Percentiles rank a stretch among this genome's conserved stretches.
These are phyloP conservation scores for Conistra vaccinii DNA, from an alignment of 2,888 invertebrate species.

Conservation along the genomic window DNA sequence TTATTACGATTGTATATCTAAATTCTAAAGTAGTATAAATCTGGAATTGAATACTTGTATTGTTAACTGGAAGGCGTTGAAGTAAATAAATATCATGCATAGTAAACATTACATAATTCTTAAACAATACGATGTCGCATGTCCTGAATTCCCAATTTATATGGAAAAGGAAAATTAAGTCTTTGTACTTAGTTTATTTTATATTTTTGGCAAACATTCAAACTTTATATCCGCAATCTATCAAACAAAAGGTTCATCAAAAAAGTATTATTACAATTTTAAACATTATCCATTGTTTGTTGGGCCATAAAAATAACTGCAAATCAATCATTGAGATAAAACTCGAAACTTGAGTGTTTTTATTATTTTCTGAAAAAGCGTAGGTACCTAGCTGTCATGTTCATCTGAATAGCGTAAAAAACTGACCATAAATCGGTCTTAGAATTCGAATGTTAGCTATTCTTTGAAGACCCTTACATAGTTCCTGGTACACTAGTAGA, in stretches of 20 bases:
- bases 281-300: constrained; percentile 30
- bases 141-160: constrained; percentile 1
- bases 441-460: not conserved
- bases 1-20: constrained; percentile 49
- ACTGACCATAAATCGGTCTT: not conserved
- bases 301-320: constrained; percentile 1
- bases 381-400: not conserved
- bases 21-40: constrained; percentile 33
- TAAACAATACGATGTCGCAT: constrained; percentile 7
- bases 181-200: constrained; percentile 24
- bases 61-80: constrained; percentile 23
- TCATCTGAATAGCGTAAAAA: not conserved
- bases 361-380: not conserved
- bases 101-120: constrained; percentile 46
- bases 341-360: not conserved
- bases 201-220: constrained; percentile 53
- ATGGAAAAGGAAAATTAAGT: constrained; percentile 18
- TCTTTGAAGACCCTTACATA: not conserved
- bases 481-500: not conserved
- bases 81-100: constrained; percentile 39
- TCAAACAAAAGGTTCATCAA: constrained; percentile 31
- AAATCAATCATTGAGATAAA: constrained; percentile 25
- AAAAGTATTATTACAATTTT: constrained; percentile 17
- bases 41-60: constrained; percentile 25
- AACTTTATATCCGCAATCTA: constrained; percentile 32